Base-by-base conservation (phyloP, 30 jellyfish, hydroid and myxozoan genomes). In the Phacellophora camtschatica region DNA sequence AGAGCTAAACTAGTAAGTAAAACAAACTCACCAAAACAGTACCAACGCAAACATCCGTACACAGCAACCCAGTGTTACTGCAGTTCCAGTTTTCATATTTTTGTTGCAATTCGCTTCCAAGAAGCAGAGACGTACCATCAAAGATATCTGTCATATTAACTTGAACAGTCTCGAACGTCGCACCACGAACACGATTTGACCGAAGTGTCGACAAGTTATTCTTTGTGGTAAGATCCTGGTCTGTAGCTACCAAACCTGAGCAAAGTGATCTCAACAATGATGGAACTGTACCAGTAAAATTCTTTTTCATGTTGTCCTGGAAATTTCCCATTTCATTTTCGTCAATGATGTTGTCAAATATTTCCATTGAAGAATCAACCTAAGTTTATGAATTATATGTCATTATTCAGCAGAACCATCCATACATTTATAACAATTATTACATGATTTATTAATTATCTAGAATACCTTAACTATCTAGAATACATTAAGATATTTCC, bases 81-180 rank as follows among this genome's bases (percentile, higher is more conserved):
- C 91, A 80, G 49, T 80, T 80, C 91, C 91, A 80, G 9, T 53
- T 39, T 48, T 80, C 91, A 24, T 80, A 80, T 39, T 46, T 64
- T 54, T 50, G 66, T 18, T 51, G 32, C 30, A 80, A 37, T 29
- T 64, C 55, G 4, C 57, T 23, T 0, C 91, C 91, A 31, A 65
- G 91, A 10, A 30, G 58, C 65, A 80, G 13, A 4, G n/a, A 23
- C 3, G 91, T 28, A 0, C 77, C 83, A 19, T 35, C 13, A 42
- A 45, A n/a, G 18, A 6, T 11, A 37, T 80, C 69, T 24, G 82
- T 80, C 0, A 65, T 31, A 28, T 63, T 80, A 36, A 80, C 62
- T 23, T 42, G 20, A 12, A 33, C 24, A 28, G 81, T 22, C 22
- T 50, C 49, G 78, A 80, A 80, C 0, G 91, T 65, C 36, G 29